Evolutionary conservation across 2,888 invertebrate genomes (phyloP).

Genomic region (Acrocyrtus sp.): DNA sequence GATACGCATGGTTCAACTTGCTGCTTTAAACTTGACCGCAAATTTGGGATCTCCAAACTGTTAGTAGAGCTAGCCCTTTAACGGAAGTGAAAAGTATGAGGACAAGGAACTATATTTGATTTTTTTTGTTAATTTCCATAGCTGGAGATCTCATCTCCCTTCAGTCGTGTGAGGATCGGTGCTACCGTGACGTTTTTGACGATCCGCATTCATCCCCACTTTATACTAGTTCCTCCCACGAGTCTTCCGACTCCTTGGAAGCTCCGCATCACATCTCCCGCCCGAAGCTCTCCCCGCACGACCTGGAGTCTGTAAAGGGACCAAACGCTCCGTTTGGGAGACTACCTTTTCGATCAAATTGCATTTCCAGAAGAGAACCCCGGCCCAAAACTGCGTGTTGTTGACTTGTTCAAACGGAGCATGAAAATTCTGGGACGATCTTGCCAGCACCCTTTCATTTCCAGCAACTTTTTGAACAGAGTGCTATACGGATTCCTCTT

Average conservation of each 20-base stretch:
- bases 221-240: constrained; percentile 36
- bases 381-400: constrained; percentile 43
- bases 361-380: constrained; percentile 30
- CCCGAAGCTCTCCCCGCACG: constrained; percentile 1
- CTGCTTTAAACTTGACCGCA: too few relatives aligned
- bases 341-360: constrained; percentile 50
- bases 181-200: constrained; percentile 29
- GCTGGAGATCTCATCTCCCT: constrained; percentile 34
- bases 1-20: constrained; percentile 32
- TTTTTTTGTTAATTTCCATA: not conserved
- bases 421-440: constrained; percentile 48
- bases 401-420: constrained; percentile 40
- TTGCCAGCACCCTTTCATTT: constrained; percentile 55
- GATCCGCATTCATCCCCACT: constrained; percentile 11
- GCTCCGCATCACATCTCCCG: constrained; percentile 1
- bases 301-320: constrained; percentile 20
- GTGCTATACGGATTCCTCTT: constrained; percentile 55
- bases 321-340: constrained; percentile 51
- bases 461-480: constrained; percentile 44
- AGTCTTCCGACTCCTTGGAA: constrained; percentile 52
- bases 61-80: too few relatives aligned
- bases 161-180: constrained; percentile 37
- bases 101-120: too few relatives aligned
- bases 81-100: too few relatives aligned
- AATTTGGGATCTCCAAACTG: not conserved